phyloP scores from a whole-genome alignment of 2,888 invertebrate species.

The Megalurothrips usitatus region DNA sequence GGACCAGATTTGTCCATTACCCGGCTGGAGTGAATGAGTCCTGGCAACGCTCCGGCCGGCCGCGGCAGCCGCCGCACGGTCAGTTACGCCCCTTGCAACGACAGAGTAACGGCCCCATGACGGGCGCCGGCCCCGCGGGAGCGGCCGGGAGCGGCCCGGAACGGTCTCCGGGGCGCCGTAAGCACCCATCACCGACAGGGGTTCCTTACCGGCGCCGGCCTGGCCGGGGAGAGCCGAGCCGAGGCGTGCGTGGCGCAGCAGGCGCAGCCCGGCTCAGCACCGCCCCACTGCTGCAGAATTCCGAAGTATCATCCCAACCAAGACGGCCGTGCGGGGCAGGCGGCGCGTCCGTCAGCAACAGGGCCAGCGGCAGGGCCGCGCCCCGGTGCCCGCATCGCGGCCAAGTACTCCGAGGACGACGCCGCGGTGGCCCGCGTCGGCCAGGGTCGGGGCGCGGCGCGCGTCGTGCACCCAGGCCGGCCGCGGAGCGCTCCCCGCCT shows the following conservation, averaged over 20 bases:
- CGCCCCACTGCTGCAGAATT: background rate
- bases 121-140: background rate
- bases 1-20: conserved; percentile 1
- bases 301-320: background rate
- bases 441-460: no score
- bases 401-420: no score
- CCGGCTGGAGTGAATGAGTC: background rate
- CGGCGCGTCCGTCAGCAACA: background rate
- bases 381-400: no score
- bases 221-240: background rate
- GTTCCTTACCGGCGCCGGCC: background rate
- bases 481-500: no score
- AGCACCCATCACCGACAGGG: background rate
- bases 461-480: no score
- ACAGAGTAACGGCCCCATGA: background rate
- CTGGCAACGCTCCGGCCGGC: background rate
- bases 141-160: no score
- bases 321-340: background rate
- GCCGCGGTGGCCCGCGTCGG: no score
- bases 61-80: background rate
- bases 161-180: background rate
- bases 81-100: background rate
- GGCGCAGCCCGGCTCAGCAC: background rate
- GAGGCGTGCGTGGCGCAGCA: background rate
- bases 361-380: no score